These are phyloP conservation scores for Sminthurides aquaticus DNA, from an alignment of 2,888 invertebrate genomes.

Conservation along the genomic window DNA sequence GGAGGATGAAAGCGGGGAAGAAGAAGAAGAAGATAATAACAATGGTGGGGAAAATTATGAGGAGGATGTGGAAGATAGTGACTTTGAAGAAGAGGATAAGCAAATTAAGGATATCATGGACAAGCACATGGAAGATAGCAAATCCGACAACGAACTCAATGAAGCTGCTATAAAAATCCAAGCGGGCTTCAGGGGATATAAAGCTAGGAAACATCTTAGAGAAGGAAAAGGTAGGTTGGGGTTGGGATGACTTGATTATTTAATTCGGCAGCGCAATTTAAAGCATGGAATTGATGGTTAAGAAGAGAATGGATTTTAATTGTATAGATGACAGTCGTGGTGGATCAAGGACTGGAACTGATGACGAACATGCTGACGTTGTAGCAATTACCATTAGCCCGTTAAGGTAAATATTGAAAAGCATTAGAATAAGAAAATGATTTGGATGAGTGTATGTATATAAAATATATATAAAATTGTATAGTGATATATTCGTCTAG, in stretches of 20 bases:
- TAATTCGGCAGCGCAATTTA: background rate
- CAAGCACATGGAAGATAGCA: background rate
- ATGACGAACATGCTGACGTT: background rate
- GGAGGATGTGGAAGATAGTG: slow-evolving; percentile 16
- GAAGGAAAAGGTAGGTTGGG: slow-evolving; percentile 9
- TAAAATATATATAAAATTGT: no score
- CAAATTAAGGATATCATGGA: slow-evolving; percentile 8
- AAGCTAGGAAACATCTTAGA: slow-evolving; percentile 29
- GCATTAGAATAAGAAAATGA: background rate
- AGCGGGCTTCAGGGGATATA: slow-evolving; percentile 31
- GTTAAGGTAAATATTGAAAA: background rate
- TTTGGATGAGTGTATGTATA: no score
- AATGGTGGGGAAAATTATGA: slow-evolving; percentile 5
- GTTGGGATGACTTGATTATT: background rate
- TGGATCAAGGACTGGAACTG: slow-evolving; percentile 1
- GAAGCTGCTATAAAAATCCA: slow-evolving; percentile 28
- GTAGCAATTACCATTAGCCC: background rate
- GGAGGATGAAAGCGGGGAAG: slow-evolving; percentile 15
- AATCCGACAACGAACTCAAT: slow-evolving; percentile 7
- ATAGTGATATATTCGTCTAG: no score
- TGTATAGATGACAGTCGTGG: background rate
- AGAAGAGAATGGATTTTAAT: no score
- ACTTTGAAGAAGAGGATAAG: slow-evolving; percentile 16
- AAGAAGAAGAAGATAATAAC: slow-evolving; percentile 12
- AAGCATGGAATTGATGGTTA: no score